Conservation (phyloP, 2,797 vertebrate genomes). For the Manis crassicaudata region DNA sequence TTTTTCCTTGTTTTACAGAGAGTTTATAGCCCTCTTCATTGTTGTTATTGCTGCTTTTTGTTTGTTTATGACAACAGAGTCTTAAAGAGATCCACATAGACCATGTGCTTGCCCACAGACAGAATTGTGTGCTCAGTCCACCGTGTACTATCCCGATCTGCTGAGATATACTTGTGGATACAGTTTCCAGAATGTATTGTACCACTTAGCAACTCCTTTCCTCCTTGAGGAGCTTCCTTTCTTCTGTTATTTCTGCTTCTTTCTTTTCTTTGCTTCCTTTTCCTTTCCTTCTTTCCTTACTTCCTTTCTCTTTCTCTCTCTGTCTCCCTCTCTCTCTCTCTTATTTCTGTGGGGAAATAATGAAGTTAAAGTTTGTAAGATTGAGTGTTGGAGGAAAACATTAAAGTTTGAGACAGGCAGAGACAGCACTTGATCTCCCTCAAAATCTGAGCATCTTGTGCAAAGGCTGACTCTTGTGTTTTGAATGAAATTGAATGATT, state of each 20-base stretch:
- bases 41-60: neutral
- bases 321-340: neutral
- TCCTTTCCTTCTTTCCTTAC: too few species aligned
- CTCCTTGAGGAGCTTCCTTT: neutral
- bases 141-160: neutral
- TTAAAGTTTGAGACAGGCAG: neutral
- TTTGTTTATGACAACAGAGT: neutral
- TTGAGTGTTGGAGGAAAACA: neutral
- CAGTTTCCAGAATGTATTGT: neutral
- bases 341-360: neutral
- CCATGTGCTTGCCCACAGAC: neutral
- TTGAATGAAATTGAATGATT: neutral
- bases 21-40: neutral
- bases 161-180: rapidly evolving
- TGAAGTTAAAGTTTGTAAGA: neutral
- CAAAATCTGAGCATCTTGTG: neutral
- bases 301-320: rapidly evolving
- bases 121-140: neutral
- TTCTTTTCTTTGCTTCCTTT: neutral
- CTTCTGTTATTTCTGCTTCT: neutral
- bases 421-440: neutral
- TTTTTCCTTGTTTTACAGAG: neutral
- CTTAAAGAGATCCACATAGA: neutral
- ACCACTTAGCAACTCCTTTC: neutral
- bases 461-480: too few species aligned